Conservation (phyloP, 2,113 vertebrate species). For the Sporophila hypoxantha region DNA sequence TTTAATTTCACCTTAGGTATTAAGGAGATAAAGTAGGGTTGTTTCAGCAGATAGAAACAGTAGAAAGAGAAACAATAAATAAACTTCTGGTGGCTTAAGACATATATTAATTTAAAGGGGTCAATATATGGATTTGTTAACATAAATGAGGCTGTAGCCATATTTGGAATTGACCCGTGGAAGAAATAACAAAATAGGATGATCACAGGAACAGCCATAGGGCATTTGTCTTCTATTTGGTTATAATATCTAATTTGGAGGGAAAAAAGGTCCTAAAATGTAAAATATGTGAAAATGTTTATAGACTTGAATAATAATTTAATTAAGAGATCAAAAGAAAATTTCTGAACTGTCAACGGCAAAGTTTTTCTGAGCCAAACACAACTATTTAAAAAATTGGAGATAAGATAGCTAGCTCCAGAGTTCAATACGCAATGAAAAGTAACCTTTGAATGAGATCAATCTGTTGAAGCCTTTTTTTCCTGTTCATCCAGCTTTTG, state of each 20-base stretch:
- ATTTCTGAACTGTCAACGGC: not conserved
- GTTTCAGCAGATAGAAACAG: not conserved
- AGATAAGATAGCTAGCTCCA: not conserved
- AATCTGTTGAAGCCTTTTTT: not conserved
- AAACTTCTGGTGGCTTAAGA: not conserved
- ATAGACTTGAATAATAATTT: not conserved
- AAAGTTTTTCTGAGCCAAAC: not conserved
- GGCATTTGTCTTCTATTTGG: not conserved
- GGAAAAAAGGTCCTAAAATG: accelerated
- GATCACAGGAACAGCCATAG: not conserved
- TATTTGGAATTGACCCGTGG: not conserved
- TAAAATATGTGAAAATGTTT: not conserved
- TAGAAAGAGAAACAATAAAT: not conserved
- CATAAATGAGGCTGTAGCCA: not conserved
- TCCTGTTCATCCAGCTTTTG: not conserved
- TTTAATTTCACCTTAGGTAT: not conserved
- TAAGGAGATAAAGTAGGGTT: not conserved
- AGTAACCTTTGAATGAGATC: not conserved
- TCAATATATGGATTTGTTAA: slow-evolving; percentile 2
- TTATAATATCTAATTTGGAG: not conserved
- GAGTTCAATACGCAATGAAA: not conserved
- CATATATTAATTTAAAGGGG: not conserved
- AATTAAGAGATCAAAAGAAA: not conserved
- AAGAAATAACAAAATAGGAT: not conserved
- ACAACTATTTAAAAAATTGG: not conserved